Evolutionary conservation across 2,797 vertebrate genomes (phyloP).

Genomic region (Ctenopoma multispine): DNA sequence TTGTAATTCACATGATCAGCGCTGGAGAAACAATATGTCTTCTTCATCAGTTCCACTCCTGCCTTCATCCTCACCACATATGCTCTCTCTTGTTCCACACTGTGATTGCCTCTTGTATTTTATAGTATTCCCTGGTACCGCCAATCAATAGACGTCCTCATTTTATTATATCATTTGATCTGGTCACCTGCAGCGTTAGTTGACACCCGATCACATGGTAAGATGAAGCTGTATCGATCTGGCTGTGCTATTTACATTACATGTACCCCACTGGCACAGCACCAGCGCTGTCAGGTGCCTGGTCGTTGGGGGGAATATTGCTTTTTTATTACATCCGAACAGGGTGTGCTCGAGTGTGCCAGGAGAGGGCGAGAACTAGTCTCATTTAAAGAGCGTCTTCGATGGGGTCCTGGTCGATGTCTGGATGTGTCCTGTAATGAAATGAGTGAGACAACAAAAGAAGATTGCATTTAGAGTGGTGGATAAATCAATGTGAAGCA

Average conservation of each 20-base stretch:
- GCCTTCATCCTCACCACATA: conserved; percentile 42
- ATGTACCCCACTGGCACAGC: conserved; percentile 9
- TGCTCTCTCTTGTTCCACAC: conserved; percentile 38
- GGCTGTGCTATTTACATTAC: conserved; percentile 62
- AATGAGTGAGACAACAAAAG: conserved; percentile 62
- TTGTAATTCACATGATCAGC: conserved; percentile 60
- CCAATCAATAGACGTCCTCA: conserved; percentile 70
- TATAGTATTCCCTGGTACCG: conserved; percentile 68
- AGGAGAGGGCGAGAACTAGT: conserved; percentile 14
- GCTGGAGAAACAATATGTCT: conserved; percentile 52
- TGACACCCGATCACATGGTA: conserved; percentile 76
- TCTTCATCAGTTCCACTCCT: conserved; percentile 32
- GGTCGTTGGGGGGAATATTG: conserved; percentile 58
- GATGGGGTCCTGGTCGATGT: conserved; percentile 45
- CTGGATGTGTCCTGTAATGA: conserved; percentile 65
- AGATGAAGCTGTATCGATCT: conserved; percentile 77
- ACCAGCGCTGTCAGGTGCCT: not conserved
- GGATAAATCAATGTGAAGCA: conserved; percentile 55
- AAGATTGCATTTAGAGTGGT: conserved; percentile 59
- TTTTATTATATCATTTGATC: conserved; percentile 84
- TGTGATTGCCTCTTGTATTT: conserved; percentile 59
- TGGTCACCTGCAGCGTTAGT: conserved; percentile 67
- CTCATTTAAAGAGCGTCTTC: conserved; percentile 46
- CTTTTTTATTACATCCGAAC: conserved; percentile 4
- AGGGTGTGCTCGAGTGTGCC: conserved; percentile 17